Evolutionary conservation across 2,113 vertebrate species (phyloP).

Genomic region (Ictalurus punctatus): DNA sequence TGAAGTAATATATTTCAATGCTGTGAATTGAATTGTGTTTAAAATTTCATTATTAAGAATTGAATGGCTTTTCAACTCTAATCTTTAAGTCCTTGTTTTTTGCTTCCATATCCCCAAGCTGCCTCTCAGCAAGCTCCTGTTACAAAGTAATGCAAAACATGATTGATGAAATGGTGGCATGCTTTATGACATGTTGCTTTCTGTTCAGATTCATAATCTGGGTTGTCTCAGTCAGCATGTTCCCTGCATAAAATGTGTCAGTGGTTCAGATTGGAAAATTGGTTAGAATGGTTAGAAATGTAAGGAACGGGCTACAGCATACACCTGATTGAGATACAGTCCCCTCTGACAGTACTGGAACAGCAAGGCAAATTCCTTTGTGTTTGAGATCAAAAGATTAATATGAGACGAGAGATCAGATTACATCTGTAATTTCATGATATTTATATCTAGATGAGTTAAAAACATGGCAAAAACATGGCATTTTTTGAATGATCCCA

Average conservation of each 20-base stretch:
- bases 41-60: no score
- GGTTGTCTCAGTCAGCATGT: background rate
- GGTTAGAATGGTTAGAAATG: background rate
- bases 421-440: background rate
- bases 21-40: background rate
- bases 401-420: background rate
- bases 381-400: no score
- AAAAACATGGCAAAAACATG: no score
- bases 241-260: background rate
- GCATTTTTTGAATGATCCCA: no score
- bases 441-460: no score
- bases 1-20: background rate
- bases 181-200: background rate
- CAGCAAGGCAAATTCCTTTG: background rate
- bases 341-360: background rate
- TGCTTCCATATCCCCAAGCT: background rate
- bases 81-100: background rate
- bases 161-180: background rate
- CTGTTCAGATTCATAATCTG: background rate
- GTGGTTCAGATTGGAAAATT: background rate
- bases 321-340: no score
- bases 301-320: background rate
- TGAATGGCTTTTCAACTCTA: background rate
- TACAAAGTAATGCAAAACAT: background rate
- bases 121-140: background rate